Evolutionary conservation across 2,888 invertebrate species (phyloP).

Genomic region (Drosophila neonasuta): DNA sequence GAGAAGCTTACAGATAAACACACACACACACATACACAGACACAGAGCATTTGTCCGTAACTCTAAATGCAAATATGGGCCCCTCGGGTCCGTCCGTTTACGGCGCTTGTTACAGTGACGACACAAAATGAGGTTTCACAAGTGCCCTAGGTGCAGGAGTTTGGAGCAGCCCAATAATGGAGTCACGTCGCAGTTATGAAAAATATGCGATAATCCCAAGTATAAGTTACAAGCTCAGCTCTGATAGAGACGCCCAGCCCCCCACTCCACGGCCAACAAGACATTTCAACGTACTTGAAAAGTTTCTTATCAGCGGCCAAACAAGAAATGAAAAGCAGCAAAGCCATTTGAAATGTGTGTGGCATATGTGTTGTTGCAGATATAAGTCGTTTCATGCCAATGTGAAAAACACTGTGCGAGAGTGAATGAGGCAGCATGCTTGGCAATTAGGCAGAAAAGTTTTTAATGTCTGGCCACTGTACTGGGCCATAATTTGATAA

Average conservation of each 20-base stretch:
- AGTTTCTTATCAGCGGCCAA: conserved; percentile 66
- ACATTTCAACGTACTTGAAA: conserved; percentile 62
- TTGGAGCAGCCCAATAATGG: conserved; percentile 66
- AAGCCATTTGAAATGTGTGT: conserved; percentile 47
- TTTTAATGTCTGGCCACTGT: conserved; percentile 52
- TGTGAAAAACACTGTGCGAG: not conserved
- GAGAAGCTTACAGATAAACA: conserved; percentile 10
- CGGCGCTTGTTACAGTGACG: conserved; percentile 53
- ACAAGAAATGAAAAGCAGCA: conserved; percentile 35
- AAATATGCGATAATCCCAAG: conserved; percentile 78
- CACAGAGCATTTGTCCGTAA: conserved; percentile 49
- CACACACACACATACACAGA: conserved; percentile 10
- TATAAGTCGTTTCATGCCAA: not conserved
- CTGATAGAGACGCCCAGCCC: conserved; percentile 3
- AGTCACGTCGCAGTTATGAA: conserved; percentile 79
- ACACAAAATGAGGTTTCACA: conserved; percentile 57
- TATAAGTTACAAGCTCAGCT: conserved; percentile 55
- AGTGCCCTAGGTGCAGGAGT: conserved; percentile 25
- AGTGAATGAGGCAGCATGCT: not conserved
- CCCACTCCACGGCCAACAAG: conserved; percentile 5
- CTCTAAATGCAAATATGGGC: conserved; percentile 62
- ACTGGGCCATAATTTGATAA: conserved; percentile 48
- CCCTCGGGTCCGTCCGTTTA: conserved; percentile 44
- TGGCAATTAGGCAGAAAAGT: conserved; percentile 50
- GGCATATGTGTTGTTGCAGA: conserved; percentile 61